Evolutionary conservation across 2,888 invertebrate species (phyloP).

Genomic region (Drosophila paranaensis): DNA sequence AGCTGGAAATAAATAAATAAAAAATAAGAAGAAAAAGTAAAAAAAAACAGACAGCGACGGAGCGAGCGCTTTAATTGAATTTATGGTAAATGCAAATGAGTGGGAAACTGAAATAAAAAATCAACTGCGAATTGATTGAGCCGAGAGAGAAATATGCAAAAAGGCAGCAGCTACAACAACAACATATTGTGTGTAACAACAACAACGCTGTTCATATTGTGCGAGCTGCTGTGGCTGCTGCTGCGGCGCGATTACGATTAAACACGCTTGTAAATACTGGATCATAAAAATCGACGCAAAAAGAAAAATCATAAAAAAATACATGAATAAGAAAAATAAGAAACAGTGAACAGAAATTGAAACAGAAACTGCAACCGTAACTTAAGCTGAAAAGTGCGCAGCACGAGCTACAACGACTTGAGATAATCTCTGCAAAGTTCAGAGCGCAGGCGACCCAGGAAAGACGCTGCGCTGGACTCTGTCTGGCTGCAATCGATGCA

Average conservation of each 20-base stretch:
- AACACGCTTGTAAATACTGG: slow-evolving; percentile 79
- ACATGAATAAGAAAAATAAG: slow-evolving; percentile 11
- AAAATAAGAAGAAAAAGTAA: neutral
- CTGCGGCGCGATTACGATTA: slow-evolving; percentile 69
- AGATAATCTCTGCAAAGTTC: slow-evolving; percentile 46
- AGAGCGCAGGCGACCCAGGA: slow-evolving; percentile 63
- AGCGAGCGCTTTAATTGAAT: slow-evolving; percentile 66
- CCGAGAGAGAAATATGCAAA: slow-evolving; percentile 59
- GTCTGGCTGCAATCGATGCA: slow-evolving; percentile 14
- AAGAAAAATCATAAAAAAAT: slow-evolving; percentile 12
- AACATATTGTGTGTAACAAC: slow-evolving; percentile 24
- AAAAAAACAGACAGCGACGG: slow-evolving; percentile 16
- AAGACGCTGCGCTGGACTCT: slow-evolving; percentile 39
- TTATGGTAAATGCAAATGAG: slow-evolving; percentile 78
- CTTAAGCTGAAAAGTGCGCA: slow-evolving; percentile 28
- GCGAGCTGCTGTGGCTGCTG: slow-evolving; percentile 39
- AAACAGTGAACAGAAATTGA: slow-evolving; percentile 33
- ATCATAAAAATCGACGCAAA: slow-evolving; percentile 46
- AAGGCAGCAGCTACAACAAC: slow-evolving; percentile 37
- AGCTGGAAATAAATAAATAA: slow-evolving; percentile 11
- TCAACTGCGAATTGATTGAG: slow-evolving; percentile 68
- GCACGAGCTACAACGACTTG: slow-evolving; percentile 40
- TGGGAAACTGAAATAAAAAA: slow-evolving; percentile 63
- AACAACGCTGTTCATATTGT: slow-evolving; percentile 38
- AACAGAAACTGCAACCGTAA: slow-evolving; percentile 34